These are phyloP conservation scores for Moxostoma hubbsi DNA, from an alignment of 2,797 vertebrate genomes.

Conservation along the genomic window DNA sequence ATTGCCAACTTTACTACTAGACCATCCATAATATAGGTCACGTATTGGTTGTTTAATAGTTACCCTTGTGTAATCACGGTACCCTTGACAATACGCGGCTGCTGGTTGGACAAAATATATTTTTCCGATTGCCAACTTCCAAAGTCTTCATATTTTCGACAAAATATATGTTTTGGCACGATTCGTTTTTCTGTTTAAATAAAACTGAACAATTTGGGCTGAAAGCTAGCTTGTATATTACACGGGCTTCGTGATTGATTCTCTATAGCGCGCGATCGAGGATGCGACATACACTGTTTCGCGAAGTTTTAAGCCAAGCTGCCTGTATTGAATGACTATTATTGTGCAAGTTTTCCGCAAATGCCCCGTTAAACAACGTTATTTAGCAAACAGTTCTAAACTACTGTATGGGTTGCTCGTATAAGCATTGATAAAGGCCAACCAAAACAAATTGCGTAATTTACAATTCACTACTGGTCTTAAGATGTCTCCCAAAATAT, in stretches of 20 bases:
- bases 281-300: neutral
- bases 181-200: neutral
- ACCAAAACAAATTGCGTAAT: too few relatives aligned
- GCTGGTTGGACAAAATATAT: neutral
- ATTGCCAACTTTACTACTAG: neutral
- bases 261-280: neutral
- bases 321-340: neutral
- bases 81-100: neutral
- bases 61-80: neutral
- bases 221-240: neutral
- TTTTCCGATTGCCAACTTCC: neutral
- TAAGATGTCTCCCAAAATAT: neutral
- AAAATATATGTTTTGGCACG: neutral
- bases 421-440: neutral
- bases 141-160: neutral
- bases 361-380: neutral
- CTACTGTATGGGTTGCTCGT: neutral
- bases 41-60: neutral
- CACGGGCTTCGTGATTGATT: neutral
- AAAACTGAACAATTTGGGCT: neutral
- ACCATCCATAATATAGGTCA: neutral
- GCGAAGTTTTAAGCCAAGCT: neutral
- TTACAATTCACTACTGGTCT: neutral
- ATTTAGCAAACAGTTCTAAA: neutral
- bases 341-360: neutral